These are phyloP conservation scores for Toxonevra muliebris DNA, from an alignment of 2,888 invertebrate species.

Conservation along the genomic window DNA sequence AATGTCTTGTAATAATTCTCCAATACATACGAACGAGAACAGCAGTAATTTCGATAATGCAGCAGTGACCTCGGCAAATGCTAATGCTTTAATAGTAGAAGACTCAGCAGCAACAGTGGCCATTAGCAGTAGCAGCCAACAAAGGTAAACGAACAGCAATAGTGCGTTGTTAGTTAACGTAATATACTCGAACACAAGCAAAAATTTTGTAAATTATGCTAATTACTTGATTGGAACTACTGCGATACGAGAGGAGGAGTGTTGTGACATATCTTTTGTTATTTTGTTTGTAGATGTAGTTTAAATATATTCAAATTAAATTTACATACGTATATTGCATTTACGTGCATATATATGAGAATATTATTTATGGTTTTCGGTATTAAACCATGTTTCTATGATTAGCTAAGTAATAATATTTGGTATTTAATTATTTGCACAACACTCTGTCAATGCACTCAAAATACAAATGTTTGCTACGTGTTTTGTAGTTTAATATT, in stretches of 20 bases:
- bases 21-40: slow-evolving; percentile 44
- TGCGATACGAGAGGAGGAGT: background rate
- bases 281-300: background rate
- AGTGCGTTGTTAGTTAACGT: background rate
- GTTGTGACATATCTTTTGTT: too few species aligned
- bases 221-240: slow-evolving; percentile 9
- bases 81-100: background rate
- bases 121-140: slow-evolving; percentile 8
- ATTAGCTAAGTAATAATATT: too few species aligned
- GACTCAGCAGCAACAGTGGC: background rate
- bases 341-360: background rate
- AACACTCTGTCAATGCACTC: background rate
- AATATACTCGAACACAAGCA: background rate
- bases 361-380: background rate
- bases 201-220: slow-evolving; percentile 27
- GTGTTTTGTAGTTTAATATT: background rate
- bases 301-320: background rate
- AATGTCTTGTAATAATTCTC: slow-evolving; percentile 48
- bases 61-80: slow-evolving; percentile 25
- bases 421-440: too few species aligned
- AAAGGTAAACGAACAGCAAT: slow-evolving; percentile 34
- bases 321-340: background rate
- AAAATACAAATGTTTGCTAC: background rate
- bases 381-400: too few species aligned
- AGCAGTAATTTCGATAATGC: slow-evolving; percentile 36